Evolutionary conservation across 2,113 vertebrate species (phyloP).

Genomic region (Lamprologus tigripictilis): DNA sequence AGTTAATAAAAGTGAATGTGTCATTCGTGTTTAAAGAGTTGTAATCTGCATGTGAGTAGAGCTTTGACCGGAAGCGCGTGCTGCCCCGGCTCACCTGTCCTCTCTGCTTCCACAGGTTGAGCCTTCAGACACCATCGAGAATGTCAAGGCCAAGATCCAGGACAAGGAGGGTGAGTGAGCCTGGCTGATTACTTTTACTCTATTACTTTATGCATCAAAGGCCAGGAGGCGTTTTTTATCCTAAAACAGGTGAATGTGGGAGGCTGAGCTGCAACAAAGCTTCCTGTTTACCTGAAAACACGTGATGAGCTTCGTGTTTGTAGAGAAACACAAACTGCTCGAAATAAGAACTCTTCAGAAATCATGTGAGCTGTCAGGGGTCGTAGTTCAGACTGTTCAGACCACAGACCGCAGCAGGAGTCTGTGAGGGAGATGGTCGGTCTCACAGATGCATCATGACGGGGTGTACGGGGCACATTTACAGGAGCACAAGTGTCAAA

Average conservation of each 20-base stretch:
- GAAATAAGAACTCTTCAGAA: rapidly evolving
- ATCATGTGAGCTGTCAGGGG: neutral
- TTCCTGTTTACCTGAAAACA: neutral
- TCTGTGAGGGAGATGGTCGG: rapidly evolving
- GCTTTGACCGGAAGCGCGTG: neutral
- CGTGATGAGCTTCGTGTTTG: neutral
- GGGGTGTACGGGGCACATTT: neutral
- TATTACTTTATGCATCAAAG: neutral
- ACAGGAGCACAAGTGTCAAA: rapidly evolving
- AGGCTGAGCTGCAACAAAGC: neutral
- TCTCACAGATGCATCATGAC: rapidly evolving
- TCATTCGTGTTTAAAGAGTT: neutral
- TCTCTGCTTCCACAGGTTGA: conserved; percentile 77
- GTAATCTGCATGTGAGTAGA: neutral
- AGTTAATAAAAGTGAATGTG: neutral
- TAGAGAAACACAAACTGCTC: neutral
- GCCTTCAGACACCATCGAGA: conserved; percentile 97
- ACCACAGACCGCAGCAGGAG: neutral
- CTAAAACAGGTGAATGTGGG: neutral
- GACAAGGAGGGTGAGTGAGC: conserved; percentile 87
- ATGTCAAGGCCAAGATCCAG: conserved; percentile 98
- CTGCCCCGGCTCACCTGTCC: neutral
- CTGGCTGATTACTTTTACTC: neutral
- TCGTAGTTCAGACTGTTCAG: rapidly evolving
- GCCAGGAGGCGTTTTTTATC: neutral